A percentile compares a stretch with the other conserved stretches of the same genome.
These are phyloP conservation scores for Lasioglossum calceatum DNA, from an alignment of 2,888 invertebrate genomes.

Conservation along the genomic window DNA sequence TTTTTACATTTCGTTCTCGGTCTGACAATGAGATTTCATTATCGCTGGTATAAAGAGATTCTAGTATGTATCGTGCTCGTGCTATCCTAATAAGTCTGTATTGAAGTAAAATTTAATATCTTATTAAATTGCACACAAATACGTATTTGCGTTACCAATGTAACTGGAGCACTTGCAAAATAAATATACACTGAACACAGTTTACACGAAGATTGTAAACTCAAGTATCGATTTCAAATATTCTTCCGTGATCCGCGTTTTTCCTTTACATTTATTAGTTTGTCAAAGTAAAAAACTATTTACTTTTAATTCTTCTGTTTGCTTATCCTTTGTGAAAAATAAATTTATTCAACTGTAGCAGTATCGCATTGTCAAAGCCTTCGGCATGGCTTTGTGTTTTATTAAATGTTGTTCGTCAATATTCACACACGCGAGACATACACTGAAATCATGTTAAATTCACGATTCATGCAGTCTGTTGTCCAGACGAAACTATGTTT, in stretches of 20 bases:
- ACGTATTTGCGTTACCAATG: slow-evolving; percentile 51
- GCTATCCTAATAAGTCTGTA: slow-evolving; percentile 18
- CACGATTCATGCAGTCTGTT: slow-evolving; percentile 28
- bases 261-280: slow-evolving; percentile 19
- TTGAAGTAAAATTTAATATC: slow-evolving; percentile 31
- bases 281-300: slow-evolving; percentile 39
- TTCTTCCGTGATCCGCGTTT: slow-evolving; percentile 11
- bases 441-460: slow-evolving; percentile 35
- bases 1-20: slow-evolving; percentile 13
- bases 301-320: slow-evolving; percentile 30
- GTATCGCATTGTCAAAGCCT: slow-evolving; percentile 21
- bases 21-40: slow-evolving; percentile 31
- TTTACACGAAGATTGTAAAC: slow-evolving; percentile 36
- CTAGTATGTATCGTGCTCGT: slow-evolving; percentile 27
- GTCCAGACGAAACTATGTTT: slow-evolving; percentile 59
- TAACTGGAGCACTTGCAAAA: slow-evolving; percentile 43
- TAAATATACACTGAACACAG: slow-evolving; percentile 60
- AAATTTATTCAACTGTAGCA: slow-evolving; percentile 37
- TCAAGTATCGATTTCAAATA: slow-evolving; percentile 28
- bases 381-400: neutral
- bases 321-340: slow-evolving; percentile 37
- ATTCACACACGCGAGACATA: slow-evolving; percentile 25
- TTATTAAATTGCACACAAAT: slow-evolving; percentile 56
- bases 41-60: slow-evolving; percentile 23
- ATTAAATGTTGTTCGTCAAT: slow-evolving; percentile 25